Conservation (phyloP, 2,797 vertebrate species). For the Pseudochromis fuscus region DNA sequence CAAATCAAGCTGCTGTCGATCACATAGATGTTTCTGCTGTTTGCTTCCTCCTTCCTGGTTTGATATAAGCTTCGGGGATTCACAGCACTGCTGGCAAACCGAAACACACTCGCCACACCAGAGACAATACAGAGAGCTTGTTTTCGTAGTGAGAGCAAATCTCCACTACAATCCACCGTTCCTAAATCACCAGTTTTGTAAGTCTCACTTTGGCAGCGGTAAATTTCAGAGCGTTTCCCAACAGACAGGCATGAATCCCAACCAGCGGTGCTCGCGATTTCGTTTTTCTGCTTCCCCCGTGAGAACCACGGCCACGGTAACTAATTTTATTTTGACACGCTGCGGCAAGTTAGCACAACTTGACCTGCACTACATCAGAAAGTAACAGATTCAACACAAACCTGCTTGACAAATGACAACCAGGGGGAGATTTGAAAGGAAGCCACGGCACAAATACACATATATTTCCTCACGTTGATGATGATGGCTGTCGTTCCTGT, state of each 20-base stretch:
- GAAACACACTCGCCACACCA: conserved; percentile 48
- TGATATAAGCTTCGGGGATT: conserved; percentile 66
- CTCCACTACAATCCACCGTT: conserved; percentile 53
- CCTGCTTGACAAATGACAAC: conserved; percentile 37
- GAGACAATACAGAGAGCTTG: conserved; percentile 61
- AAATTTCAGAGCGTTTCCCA: conserved; percentile 66
- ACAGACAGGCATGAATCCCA: conserved; percentile 50
- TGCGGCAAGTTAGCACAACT: conserved; percentile 26
- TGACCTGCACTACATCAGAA: conserved; percentile 25
- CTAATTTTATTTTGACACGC: conserved; percentile 30
- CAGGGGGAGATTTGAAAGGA: conserved; percentile 22
- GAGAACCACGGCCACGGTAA: conserved; percentile 30
- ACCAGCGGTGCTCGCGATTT: conserved; percentile 33
- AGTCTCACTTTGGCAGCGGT: conserved; percentile 49
- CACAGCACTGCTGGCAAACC: conserved; percentile 57
- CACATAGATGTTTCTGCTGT: conserved; percentile 54
- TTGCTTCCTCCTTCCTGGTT: conserved; percentile 61
- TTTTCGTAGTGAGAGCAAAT: conserved; percentile 64
- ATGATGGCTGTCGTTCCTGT: conserved; percentile 44
- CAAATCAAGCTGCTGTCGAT: conserved; percentile 54
- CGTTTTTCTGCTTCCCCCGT: conserved; percentile 13
- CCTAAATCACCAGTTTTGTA: conserved; percentile 65
- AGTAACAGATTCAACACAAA: conserved; percentile 36
- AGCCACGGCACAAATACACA: conserved; percentile 14
- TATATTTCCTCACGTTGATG: conserved; percentile 41